Base-by-base conservation (phyloP, 2,888 invertebrate genomes). In the Laothoe populi region DNA sequence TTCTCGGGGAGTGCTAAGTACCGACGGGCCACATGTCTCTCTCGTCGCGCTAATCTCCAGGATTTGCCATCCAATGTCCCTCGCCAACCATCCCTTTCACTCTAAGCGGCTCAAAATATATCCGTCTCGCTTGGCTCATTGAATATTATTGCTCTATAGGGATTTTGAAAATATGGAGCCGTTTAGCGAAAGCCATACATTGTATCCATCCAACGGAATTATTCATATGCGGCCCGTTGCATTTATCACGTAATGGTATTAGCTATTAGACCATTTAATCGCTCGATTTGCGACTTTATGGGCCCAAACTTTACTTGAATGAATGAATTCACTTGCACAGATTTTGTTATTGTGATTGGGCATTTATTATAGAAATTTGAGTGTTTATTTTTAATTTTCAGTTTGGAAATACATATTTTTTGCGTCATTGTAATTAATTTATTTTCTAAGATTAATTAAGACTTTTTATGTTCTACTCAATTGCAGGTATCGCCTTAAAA, bases 141-240 rank as follows among this genome's bases (percentile, higher is more conserved):
- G 91, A 90, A 92, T 91, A 91, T 92, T 92, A 92, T 92, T 92
- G 92, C 91, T 90, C 92, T 90, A 88, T 91, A 82, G 92, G 92
- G 92, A 92, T 92, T 92, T 91, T 89, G 88, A 90, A 92, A 92
- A 92, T 92, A 92, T 92, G 92, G 90, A 92, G 86, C 89, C 92
- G 91, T 91, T 92, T 92, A 92, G 86, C 82, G 78, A 91, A 88
- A 90, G 90, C 90, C 83, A 87, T 89, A 91, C 90, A 92, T 90
- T 92, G 92, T 92, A 89, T 90, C 91, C 90, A 86, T 88, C 83
- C 83, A 81, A 82, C 75, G 87, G 91, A 92, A 92, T 92, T 92
- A 92, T 92, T 92, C 92, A 92, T 89, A 90, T 82, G 78, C 82
- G 86, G 79, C 87, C 81, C 87, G 86, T 81, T 89, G 90, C 90